Conservation (phyloP, 2,113 vertebrate genomes). For the Ceratotherium simum region DNA sequence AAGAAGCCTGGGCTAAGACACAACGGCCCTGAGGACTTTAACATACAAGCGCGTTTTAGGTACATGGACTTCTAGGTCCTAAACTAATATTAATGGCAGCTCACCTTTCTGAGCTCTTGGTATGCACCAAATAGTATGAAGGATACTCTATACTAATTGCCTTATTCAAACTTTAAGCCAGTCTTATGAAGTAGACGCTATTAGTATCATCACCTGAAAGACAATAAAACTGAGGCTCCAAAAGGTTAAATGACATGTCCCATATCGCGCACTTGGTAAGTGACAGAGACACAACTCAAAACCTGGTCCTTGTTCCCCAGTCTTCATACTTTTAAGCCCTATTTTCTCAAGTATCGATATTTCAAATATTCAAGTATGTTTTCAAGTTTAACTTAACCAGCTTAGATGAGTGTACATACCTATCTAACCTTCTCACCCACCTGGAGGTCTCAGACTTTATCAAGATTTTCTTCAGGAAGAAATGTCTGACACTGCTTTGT, state of each 20-base stretch:
- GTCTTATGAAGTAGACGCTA: background rate
- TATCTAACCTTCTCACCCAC: background rate
- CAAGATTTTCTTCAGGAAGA: background rate
- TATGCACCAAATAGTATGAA: background rate
- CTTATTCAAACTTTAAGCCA: background rate
- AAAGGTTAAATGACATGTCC: background rate
- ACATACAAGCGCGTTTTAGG: no score
- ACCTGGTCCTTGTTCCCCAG: background rate
- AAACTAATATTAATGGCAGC: background rate
- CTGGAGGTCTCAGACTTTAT: background rate
- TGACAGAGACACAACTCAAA: background rate
- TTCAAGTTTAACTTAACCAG: background rate
- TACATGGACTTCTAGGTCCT: background rate
- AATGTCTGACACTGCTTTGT: background rate
- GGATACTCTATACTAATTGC: background rate
- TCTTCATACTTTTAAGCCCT: background rate
- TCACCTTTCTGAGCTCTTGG: background rate
- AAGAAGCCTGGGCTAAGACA: background rate
- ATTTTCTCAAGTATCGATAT: background rate
- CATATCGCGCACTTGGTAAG: background rate
- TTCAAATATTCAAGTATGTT: background rate
- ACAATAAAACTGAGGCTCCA: background rate
- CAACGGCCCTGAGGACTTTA: background rate
- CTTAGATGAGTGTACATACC: fast-evolving
- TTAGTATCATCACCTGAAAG: background rate